Conservation (phyloP, 37 sponge, comb jelly and placozoan genomes). For the Agelas oroides region DNA sequence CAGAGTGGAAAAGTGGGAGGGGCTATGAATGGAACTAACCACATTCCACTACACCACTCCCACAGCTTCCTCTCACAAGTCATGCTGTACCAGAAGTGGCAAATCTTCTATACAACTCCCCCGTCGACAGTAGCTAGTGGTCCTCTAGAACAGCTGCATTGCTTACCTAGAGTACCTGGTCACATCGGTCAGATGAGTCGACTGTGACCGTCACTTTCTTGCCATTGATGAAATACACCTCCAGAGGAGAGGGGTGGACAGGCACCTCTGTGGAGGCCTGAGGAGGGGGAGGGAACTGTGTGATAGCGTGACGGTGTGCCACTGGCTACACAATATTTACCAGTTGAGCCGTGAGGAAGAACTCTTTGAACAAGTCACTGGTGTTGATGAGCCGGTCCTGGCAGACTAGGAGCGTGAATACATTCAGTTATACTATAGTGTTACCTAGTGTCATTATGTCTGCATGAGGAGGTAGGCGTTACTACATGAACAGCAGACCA, state of each 20-base stretch:
- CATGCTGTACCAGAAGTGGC: too few relatives aligned
- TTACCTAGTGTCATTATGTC: too few relatives aligned
- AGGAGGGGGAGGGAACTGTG: too few relatives aligned
- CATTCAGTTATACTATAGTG: too few relatives aligned
- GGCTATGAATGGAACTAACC: not conserved
- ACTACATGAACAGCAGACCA: too few relatives aligned
- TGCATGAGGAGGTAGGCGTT: constrained; percentile 45
- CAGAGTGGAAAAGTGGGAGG: not conserved
- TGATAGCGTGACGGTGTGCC: not conserved
- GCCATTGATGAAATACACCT: constrained; percentile 62
- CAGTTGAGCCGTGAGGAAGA: constrained; percentile 60
- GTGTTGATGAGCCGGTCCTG: constrained; percentile 40
- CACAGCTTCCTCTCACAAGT: too few relatives aligned
- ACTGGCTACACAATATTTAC: not conserved
- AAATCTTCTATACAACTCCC: not conserved
- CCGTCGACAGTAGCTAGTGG: too few relatives aligned
- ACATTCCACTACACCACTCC: not conserved
- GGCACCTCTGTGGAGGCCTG: constrained; percentile 48
- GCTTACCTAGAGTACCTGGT: constrained; percentile 47
- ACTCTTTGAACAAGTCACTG: constrained; percentile 65
- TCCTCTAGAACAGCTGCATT: not conserved
- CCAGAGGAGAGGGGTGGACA: constrained; percentile 6
- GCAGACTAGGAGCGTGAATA: not conserved
- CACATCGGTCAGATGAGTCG: constrained; percentile 12
- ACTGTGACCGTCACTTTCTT: constrained; percentile 34